Conservation (phyloP, 2,888 invertebrate genomes). For the Coleophora flavipennella region DNA sequence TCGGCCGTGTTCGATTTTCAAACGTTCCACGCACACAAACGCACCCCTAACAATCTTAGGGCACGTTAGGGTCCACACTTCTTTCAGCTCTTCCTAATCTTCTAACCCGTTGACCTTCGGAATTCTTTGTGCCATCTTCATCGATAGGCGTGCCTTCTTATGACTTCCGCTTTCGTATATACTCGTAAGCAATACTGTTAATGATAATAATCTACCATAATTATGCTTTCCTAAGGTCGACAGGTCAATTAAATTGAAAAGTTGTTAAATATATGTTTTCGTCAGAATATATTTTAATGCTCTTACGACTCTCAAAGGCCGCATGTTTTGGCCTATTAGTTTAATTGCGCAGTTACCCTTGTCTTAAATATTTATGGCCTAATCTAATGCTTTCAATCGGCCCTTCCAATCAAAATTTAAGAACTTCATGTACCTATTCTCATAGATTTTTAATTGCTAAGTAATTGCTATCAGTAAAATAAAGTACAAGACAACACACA, state of each 20-base stretch:
- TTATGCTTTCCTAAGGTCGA: constrained; percentile 57
- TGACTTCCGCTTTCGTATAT: constrained; percentile 56
- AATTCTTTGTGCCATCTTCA: constrained; percentile 36
- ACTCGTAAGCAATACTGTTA: too few species aligned
- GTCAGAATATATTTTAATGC: constrained; percentile 42
- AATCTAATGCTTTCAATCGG: constrained; percentile 38
- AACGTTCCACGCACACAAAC: constrained; percentile 54
- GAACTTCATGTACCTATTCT: too few species aligned
- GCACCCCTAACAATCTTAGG: constrained; percentile 30
- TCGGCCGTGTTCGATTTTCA: constrained; percentile 44
- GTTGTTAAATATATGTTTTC: constrained; percentile 49
- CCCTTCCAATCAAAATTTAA: constrained; percentile 29
- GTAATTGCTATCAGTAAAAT: too few species aligned
- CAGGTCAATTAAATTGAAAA: constrained; percentile 60
- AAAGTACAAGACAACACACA: too few species aligned
- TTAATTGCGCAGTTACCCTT: constrained; percentile 67
- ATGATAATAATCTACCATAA: constrained; percentile 30
- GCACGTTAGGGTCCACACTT: constrained; percentile 48
- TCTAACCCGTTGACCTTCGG: constrained; percentile 52
- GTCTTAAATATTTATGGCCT: constrained; percentile 40
- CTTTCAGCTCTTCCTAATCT: constrained; percentile 44
- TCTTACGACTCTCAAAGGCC: constrained; percentile 50
- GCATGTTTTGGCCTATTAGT: constrained; percentile 52
- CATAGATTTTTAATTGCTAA: too few species aligned
- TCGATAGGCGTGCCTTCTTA: constrained; percentile 33